Percentiles rank a stretch among this genome's conserved stretches.
These are phyloP conservation scores for Equus przewalskii DNA, from an alignment of 2,113 vertebrate genomes.

Conservation along the genomic window DNA sequence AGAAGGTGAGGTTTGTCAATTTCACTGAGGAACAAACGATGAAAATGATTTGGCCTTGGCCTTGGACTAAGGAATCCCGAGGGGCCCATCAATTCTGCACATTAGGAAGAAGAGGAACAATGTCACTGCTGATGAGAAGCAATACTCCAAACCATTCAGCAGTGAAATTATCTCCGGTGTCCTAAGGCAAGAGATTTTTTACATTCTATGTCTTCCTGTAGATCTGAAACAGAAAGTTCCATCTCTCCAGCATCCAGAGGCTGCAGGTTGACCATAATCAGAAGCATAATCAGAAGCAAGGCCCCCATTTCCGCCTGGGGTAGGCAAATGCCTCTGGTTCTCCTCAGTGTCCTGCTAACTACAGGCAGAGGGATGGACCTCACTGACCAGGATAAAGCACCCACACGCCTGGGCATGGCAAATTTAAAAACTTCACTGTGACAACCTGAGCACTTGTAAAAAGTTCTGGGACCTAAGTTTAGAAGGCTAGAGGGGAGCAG, in stretches of 20 bases:
- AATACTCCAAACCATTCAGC: neutral
- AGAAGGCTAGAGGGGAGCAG: neutral
- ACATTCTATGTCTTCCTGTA: neutral
- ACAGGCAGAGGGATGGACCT: neutral
- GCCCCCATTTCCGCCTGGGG: neutral
- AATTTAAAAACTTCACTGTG: neutral
- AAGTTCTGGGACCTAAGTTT: neutral
- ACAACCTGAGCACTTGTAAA: neutral
- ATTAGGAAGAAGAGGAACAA: too few species aligned
- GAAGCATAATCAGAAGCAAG: neutral
- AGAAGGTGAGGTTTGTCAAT: neutral
- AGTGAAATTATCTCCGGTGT: neutral
- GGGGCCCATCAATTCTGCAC: neutral
- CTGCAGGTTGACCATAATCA: neutral
- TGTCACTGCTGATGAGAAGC: neutral
- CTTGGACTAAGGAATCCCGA: neutral
- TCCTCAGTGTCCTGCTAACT: neutral
- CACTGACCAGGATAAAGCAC: neutral
- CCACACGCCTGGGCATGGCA: fast-evolving
- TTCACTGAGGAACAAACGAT: neutral
- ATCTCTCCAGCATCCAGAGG: neutral
- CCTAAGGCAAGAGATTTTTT: neutral
- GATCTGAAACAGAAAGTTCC: neutral
- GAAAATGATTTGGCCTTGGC: neutral
- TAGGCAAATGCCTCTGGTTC: neutral